Conservation (phyloP, 2,888 invertebrate species). For the Drosophila anomalata region DNA sequence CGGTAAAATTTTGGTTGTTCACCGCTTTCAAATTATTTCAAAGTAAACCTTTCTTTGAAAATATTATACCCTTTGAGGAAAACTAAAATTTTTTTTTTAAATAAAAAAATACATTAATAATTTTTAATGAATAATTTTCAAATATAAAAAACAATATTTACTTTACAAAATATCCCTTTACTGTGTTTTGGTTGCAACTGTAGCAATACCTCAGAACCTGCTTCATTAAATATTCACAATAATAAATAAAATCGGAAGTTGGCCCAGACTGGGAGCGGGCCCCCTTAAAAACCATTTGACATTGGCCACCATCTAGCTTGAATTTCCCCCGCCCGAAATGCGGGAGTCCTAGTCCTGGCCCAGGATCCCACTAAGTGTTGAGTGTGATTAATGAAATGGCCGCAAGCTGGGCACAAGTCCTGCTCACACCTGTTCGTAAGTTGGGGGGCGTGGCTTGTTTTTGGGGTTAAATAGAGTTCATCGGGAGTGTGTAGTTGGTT, state of each 20-base stretch:
- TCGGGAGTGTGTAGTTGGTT: constrained; percentile 63
- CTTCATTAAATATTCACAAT: constrained; percentile 29
- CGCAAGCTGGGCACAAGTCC: constrained; percentile 48
- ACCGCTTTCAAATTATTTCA: no score
- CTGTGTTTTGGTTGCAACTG: neutral
- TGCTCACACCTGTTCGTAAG: constrained; percentile 27
- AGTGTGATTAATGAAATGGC: constrained; percentile 77
- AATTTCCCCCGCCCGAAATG: neutral
- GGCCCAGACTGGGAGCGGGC: constrained; percentile 12
- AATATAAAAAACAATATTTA: no score
- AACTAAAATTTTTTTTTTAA: no score
- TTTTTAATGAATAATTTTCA: no score
- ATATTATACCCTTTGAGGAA: no score
- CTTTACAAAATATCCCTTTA: no score
- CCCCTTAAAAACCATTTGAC: constrained; percentile 61
- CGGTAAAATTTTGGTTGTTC: no score
- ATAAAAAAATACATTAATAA: no score
- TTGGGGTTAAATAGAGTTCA: constrained; percentile 75
- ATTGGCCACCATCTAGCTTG: constrained; percentile 60
- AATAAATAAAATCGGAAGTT: constrained; percentile 53
- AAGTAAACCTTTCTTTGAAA: no score
- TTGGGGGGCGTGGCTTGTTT: constrained; percentile 52
- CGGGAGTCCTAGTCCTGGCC: constrained; percentile 29
- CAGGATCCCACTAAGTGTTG: constrained; percentile 61
- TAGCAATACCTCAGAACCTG: neutral